Evolutionary conservation across 1,140 invertebrate genomes (phyloP).

Genomic region (Oedothorax gibbosus): DNA sequence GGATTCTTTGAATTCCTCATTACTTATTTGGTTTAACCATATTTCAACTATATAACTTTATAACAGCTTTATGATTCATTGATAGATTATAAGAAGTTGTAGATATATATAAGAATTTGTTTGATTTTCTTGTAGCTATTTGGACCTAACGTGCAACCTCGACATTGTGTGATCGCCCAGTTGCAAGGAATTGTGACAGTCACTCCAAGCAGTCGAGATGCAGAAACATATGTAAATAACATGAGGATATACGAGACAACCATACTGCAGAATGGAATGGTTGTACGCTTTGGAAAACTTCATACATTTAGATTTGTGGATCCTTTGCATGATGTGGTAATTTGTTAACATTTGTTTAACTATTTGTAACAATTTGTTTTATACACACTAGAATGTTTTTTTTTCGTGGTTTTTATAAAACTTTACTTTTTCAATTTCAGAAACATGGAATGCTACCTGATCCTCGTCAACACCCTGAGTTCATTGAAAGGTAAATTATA

Average conservation of each 20-base stretch:
- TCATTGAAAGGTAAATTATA: constrained; percentile 42
- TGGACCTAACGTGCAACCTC: constrained; percentile 86
- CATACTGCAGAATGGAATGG: constrained; percentile 78
- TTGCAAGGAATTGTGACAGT: constrained; percentile 91
- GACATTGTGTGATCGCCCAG: constrained; percentile 93
- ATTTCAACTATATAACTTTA: neutral
- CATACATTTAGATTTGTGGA: constrained; percentile 95
- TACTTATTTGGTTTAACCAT: neutral
- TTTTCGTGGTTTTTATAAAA: neutral
- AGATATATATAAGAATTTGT: neutral
- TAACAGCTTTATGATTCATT: neutral
- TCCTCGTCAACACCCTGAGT: constrained; percentile 47
- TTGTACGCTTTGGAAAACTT: constrained; percentile 77
- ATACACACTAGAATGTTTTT: no score
- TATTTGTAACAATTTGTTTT: no score
- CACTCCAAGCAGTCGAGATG: constrained; percentile 91
- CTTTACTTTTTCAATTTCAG: constrained; percentile 29
- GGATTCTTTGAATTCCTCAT: neutral
- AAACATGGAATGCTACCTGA: constrained; percentile 56
- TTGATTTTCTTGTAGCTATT: constrained; percentile 69
- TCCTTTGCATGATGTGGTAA: constrained; percentile 86
- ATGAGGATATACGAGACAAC: constrained; percentile 93
- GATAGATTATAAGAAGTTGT: neutral
- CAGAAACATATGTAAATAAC: constrained; percentile 93
- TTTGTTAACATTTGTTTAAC: constrained; percentile 64